These are phyloP conservation scores for Liopterus haemorrhoidalis DNA, from an alignment of 2,888 invertebrate genomes.

Conservation along the genomic window DNA sequence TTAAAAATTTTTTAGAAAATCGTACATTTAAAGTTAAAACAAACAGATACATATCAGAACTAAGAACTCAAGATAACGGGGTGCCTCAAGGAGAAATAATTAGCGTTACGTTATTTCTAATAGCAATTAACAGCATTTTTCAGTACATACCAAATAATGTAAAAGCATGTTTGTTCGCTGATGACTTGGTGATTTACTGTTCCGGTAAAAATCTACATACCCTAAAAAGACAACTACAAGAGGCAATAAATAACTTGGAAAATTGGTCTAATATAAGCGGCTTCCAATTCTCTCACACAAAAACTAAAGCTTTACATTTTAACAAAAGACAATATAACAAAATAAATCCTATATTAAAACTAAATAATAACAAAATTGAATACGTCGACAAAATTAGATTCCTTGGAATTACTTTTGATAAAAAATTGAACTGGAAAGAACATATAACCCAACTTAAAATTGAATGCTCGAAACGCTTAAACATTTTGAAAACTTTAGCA, in stretches of 20 bases:
- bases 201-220: background rate
- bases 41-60: background rate
- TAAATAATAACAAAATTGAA: background rate
- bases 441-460: too few species aligned
- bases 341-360: background rate
- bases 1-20: constrained; percentile 6
- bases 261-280: constrained; percentile 3
- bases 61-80: constrained; percentile 7
- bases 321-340: background rate
- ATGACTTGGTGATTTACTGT: constrained; percentile 7
- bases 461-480: too few species aligned
- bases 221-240: constrained; percentile 7
- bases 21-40: constrained; percentile 8
- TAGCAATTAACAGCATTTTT: constrained; percentile 9
- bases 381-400: constrained; percentile 1
- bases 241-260: constrained; percentile 9
- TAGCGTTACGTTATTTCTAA: constrained; percentile 10
- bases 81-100: constrained; percentile 8
- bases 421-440: constrained; percentile 8
- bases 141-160: background rate
- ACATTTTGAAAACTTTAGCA: too few species aligned
- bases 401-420: constrained; percentile 1
- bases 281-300: constrained; percentile 1
- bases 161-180: constrained; percentile 3
- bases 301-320: constrained; percentile 14